phyloP scores from a whole-genome alignment of 1,140 invertebrate genomes.

The Zaprionus africanus region DNA sequence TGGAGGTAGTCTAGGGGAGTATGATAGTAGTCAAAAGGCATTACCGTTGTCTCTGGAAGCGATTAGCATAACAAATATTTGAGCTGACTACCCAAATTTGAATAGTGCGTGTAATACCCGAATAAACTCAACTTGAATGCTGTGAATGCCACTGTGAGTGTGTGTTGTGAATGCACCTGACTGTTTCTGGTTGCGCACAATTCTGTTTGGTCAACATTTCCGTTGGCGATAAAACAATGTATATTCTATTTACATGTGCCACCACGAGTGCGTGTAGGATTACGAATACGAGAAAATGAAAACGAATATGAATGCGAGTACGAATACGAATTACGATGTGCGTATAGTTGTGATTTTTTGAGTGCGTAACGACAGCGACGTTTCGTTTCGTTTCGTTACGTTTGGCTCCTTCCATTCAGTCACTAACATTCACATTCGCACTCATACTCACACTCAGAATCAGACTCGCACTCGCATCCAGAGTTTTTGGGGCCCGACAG shows the following conservation, averaged over 20 bases:
- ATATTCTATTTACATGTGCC: slow-evolving; percentile 30
- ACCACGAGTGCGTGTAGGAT: slow-evolving; percentile 11
- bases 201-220: slow-evolving; percentile 51
- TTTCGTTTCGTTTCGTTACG: slow-evolving; percentile 19
- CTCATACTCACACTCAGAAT: slow-evolving; percentile 14
- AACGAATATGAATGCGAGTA: slow-evolving; percentile 19
- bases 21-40: neutral
- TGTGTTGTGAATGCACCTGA: slow-evolving; percentile 48
- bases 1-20: neutral
- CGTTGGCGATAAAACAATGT: slow-evolving; percentile 57
- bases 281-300: slow-evolving; percentile 12
- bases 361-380: slow-evolving; percentile 44
- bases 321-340: slow-evolving; percentile 3
- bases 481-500: slow-evolving; percentile 41
- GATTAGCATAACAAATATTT: slow-evolving; percentile 52
- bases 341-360: slow-evolving; percentile 33
- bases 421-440: slow-evolving; percentile 11
- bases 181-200: slow-evolving; percentile 34
- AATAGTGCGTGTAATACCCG: slow-evolving; percentile 24
- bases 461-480: slow-evolving; percentile 34
- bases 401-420: slow-evolving; percentile 16
- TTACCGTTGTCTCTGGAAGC: slow-evolving; percentile 22
- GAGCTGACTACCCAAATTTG: slow-evolving; percentile 23
- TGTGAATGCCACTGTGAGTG: slow-evolving; percentile 17
- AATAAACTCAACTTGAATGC: slow-evolving; percentile 24